Evolutionary conservation across 1,140 invertebrate genomes (phyloP).

Genomic region (Luehdorfia chinensis): DNA sequence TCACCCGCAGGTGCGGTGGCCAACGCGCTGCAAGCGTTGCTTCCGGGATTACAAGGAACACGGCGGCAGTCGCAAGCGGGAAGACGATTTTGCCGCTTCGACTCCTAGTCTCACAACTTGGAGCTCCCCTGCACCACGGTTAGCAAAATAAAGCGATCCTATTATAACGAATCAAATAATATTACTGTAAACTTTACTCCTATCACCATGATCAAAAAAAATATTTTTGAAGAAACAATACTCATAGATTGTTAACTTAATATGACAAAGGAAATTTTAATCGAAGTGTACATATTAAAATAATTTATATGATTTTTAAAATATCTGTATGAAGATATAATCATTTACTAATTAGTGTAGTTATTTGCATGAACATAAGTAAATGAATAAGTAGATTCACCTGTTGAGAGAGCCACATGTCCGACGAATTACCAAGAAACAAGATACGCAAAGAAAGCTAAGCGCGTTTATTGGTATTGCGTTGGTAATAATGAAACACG

Average conservation of each 20-base stretch:
- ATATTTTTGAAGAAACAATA: no score
- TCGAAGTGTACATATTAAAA: no score
- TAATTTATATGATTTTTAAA: no score
- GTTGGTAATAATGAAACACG: neutral
- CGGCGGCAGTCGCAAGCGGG: constrained; percentile 83
- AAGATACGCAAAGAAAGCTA: neutral
- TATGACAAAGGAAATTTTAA: no score
- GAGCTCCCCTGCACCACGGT: constrained; percentile 81
- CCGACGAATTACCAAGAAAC: neutral
- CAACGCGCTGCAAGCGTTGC: constrained; percentile 93
- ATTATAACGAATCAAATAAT: constrained; percentile 1
- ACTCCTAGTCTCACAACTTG: constrained; percentile 84
- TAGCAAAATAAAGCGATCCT: no score
- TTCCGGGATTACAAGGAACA: constrained; percentile 96
- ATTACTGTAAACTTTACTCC: neutral
- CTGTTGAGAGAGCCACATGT: neutral
- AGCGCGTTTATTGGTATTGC: neutral
- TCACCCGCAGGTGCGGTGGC: constrained; percentile 95
- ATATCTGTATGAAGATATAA: no score
- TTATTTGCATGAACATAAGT: no score
- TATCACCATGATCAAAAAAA: neutral
- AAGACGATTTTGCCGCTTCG: constrained; percentile 85
- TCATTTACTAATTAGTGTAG: no score
- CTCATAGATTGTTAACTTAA: no score
- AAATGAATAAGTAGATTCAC: neutral